Evolutionary conservation across 1,140 invertebrate species (phyloP), one percentile per base, ranked within the genome.

Genomic region (Trigoniulus corallinus): DNA sequence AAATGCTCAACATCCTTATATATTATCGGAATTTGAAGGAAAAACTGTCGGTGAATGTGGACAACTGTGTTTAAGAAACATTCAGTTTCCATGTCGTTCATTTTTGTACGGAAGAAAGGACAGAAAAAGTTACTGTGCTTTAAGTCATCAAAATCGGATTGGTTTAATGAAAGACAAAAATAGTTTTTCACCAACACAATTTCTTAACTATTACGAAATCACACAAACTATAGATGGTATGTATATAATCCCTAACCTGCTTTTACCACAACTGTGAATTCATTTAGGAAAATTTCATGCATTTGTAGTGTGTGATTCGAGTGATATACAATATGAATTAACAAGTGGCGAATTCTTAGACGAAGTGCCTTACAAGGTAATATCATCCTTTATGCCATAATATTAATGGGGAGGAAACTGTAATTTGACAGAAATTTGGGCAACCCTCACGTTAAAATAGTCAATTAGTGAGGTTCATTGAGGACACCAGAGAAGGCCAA

Each of bases 201-300:
- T 39, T 39, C 48, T 57, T 22, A 53, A 57, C 37, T 57, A 57
- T 22, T 57, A 56, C 47, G 55, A 57, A 47, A 50, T 57, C 34
- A 15, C 29, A 7, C 29, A 7, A 34, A 34, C 7, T 7, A 7
- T 34, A 34, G 29, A 34, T 7, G 29, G 29, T 34, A 34, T n/a
- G n/a, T n/a, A n/a, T n/a, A n/a, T n/a, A n/a, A n/a, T n/a, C n/a
- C n/a, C n/a, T n/a, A 34, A 34, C 7, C 29, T 7, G 15, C 29
- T 7, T 34, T 15, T 34, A 34, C 15, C 15, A 7, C 29, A 34
- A 7, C 15, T 7, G 7, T 34, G 15, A 34, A 34, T 15, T 34
- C 29, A 34, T 7, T 34, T 34, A 7, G 15, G 15, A 34, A 34
- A 34, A 34, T 34, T 7, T 34, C 7, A 7, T 7, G 15, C 29